Evolutionary conservation across 2,797 vertebrate genomes (phyloP).

Genomic region (Myotis planiceps): DNA sequence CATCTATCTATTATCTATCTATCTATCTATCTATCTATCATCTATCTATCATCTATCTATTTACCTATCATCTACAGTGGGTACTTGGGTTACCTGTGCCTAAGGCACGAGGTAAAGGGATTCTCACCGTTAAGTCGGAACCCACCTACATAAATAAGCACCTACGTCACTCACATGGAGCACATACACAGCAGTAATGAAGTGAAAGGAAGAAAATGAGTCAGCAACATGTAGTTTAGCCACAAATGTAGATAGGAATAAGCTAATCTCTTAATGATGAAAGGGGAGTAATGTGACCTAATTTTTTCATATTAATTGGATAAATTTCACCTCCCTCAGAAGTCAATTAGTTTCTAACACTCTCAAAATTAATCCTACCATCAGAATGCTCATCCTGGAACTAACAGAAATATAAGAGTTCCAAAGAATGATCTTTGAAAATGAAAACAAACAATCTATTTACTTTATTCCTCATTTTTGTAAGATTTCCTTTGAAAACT

Average conservation of each 20-base stretch:
- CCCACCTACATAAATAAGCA: no score
- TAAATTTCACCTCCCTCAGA: not conserved
- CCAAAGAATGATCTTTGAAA: not conserved
- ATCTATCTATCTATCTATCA: not conserved
- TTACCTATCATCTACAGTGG: not conserved
- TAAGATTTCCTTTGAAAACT: not conserved
- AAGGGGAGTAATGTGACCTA: not conserved
- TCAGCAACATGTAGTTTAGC: not conserved
- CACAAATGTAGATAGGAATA: not conserved
- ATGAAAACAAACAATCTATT: conserved; percentile 22
- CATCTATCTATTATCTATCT: not conserved
- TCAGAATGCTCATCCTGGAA: not conserved
- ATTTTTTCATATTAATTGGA: not conserved
- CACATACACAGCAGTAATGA: no score
- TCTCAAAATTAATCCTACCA: not conserved
- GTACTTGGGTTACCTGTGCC: no score
- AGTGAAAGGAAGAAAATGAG: not conserved
- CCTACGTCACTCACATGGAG: no score
- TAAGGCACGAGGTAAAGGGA: no score
- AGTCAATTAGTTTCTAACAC: not conserved
- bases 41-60: not conserved
- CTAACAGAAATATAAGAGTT: not conserved
- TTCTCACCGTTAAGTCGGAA: no score
- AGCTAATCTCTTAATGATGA: not conserved
- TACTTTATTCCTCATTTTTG: not conserved